phyloP scores from a whole-genome alignment of 2,888 invertebrate genomes.

The Caenorhabditis sp. region DNA sequence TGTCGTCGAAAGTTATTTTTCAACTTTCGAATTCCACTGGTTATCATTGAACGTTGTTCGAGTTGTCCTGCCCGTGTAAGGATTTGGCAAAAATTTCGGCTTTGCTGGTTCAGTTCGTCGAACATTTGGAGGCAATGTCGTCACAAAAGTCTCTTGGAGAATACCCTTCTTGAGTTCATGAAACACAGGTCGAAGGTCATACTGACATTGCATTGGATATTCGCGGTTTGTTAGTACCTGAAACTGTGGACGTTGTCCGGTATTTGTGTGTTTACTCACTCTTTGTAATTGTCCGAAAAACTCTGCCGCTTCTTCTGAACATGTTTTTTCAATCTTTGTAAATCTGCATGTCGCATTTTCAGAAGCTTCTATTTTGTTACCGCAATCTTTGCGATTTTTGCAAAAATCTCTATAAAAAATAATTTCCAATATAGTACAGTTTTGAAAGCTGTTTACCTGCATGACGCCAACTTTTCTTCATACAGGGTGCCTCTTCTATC shows the following conservation, averaged over 20 bases:
- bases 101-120: slow-evolving; percentile 27
- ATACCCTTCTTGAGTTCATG: slow-evolving; percentile 28
- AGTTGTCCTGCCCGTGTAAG: slow-evolving; percentile 32
- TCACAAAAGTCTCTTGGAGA: slow-evolving; percentile 13
- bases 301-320: slow-evolving; percentile 45
- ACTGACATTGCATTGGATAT: slow-evolving; percentile 52
- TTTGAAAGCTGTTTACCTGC: slow-evolving; percentile 34
- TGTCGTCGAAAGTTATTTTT: slow-evolving; percentile 17
- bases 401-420: slow-evolving; percentile 28
- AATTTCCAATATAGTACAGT: too few species aligned
- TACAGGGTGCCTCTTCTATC: slow-evolving; percentile 21
- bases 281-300: slow-evolving; percentile 53
- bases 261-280: slow-evolving; percentile 17
- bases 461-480: slow-evolving; percentile 35
- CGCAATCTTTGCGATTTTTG: slow-evolving; percentile 20
- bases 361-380: slow-evolving; percentile 33
- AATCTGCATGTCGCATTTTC: slow-evolving; percentile 45
- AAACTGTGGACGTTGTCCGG: not conserved
- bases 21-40: slow-evolving; percentile 33
- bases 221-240: slow-evolving; percentile 50
- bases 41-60: slow-evolving; percentile 17
- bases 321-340: slow-evolving; percentile 40
- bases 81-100: slow-evolving; percentile 32
- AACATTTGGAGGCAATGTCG: slow-evolving; percentile 17
- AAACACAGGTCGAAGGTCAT: slow-evolving; percentile 23